Evolutionary conservation across 1,140 invertebrate species (phyloP).

Genomic region (Nephotettix cincticeps): DNA sequence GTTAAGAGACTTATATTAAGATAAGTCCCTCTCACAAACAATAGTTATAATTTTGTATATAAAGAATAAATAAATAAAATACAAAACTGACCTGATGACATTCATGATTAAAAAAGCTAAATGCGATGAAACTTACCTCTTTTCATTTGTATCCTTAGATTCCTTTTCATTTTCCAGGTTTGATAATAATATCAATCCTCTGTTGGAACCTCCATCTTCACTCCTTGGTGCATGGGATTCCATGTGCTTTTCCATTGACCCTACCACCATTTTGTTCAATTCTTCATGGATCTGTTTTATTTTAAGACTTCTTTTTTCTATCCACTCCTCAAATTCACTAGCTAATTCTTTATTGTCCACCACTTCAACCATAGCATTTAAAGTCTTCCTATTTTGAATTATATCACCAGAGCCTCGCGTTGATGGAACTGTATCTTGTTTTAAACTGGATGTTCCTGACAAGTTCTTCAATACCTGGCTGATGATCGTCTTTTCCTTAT

Average conservation of each 20-base stretch:
- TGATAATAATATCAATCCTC: too few relatives aligned
- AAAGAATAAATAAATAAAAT: too few relatives aligned
- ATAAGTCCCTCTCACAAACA: too few relatives aligned
- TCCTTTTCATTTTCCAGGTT: too few relatives aligned
- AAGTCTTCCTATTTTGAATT: not conserved
- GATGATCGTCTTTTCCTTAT: not conserved
- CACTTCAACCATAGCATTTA: not conserved
- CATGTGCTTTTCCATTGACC: not conserved
- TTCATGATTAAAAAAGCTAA: too few relatives aligned
- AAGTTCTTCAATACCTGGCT: not conserved
- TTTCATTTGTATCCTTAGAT: too few relatives aligned
- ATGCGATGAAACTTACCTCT: too few relatives aligned
- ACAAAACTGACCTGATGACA: too few relatives aligned
- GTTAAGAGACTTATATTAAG: too few relatives aligned
- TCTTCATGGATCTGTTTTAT: slow-evolving; percentile 15
- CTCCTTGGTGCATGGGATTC: not conserved
- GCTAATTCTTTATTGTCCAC: not conserved
- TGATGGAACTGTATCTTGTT: not conserved
- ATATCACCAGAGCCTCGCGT: not conserved
- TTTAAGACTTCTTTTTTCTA: not conserved
- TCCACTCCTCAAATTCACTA: slow-evolving; percentile 6
- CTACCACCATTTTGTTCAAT: not conserved
- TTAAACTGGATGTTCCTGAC: not conserved
- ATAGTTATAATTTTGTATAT: too few relatives aligned
- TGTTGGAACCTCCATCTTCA: too few relatives aligned